These are phyloP conservation scores for Mechanitis mazaeus DNA, from an alignment of 2,888 invertebrate genomes.

Conservation along the genomic window DNA sequence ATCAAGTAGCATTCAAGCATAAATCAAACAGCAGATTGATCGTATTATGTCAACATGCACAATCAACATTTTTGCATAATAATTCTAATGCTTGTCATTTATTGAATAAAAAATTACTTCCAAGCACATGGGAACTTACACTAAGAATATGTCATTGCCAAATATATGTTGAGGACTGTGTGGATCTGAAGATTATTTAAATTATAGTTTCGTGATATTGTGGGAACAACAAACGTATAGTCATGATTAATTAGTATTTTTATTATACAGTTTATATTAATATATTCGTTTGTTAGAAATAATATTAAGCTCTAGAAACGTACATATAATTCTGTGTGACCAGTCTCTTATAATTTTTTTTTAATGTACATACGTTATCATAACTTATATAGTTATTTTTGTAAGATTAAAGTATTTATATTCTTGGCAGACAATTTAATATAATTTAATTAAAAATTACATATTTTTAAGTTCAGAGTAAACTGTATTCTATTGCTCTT, in stretches of 20 bases:
- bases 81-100: conserved; percentile 65
- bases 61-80: conserved; percentile 67
- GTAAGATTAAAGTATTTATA: too few species aligned
- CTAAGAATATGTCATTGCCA: conserved; percentile 66
- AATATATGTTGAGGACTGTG: conserved; percentile 39
- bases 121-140: not conserved
- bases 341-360: too few species aligned
- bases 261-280: not conserved
- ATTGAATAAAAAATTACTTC: conserved; percentile 61
- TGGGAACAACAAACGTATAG: conserved; percentile 29
- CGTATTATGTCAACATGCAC: conserved; percentile 75
- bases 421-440: too few species aligned
- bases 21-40: conserved; percentile 71
- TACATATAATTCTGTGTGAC: too few species aligned
- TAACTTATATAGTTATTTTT: too few species aligned
- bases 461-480: too few species aligned
- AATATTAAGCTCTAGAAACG: too few species aligned
- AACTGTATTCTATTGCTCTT: too few species aligned
- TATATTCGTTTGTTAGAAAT: too few species aligned
- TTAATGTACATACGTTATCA: too few species aligned
- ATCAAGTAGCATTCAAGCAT: conserved; percentile 36
- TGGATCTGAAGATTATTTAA: conserved; percentile 6
- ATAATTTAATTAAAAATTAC: too few species aligned
- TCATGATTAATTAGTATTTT: not conserved
- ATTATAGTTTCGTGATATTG: conserved; percentile 29